Evolutionary conservation across 2,797 vertebrate genomes (phyloP).

Genomic region (Mastacembelus armatus): DNA sequence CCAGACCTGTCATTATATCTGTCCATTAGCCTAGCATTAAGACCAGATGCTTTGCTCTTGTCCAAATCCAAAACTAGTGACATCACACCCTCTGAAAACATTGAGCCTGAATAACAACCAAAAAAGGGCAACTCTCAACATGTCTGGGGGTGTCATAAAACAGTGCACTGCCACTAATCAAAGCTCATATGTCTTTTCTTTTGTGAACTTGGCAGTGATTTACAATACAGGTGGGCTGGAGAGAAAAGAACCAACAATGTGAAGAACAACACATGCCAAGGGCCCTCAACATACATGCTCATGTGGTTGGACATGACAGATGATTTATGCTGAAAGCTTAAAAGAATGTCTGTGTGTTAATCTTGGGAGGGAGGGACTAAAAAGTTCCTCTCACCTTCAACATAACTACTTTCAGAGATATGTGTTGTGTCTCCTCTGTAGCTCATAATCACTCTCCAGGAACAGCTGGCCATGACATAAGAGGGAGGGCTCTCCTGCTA

Average conservation of each 20-base stretch:
- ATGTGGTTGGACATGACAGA: slow-evolving; percentile 30
- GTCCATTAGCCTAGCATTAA: slow-evolving; percentile 52
- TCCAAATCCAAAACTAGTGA: slow-evolving; percentile 63
- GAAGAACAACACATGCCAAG: slow-evolving; percentile 26
- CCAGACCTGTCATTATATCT: slow-evolving; percentile 62
- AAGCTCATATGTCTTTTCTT: slow-evolving; percentile 49
- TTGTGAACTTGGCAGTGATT: slow-evolving; percentile 51
- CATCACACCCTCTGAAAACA: slow-evolving; percentile 62
- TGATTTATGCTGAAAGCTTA: slow-evolving; percentile 54
- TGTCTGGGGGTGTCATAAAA: slow-evolving; percentile 59
- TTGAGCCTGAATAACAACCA: slow-evolving; percentile 53
- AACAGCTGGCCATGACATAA: slow-evolving; percentile 74
- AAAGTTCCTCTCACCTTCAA: slow-evolving; percentile 41
- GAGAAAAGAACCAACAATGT: slow-evolving; percentile 24
- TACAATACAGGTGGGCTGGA: slow-evolving; percentile 57
- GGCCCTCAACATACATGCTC: slow-evolving; percentile 18
- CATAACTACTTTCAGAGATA: slow-evolving; percentile 34
- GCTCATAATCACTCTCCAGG: slow-evolving; percentile 43
- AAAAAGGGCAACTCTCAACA: slow-evolving; percentile 65
- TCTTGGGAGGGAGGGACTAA: slow-evolving; percentile 17
- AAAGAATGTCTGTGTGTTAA: slow-evolving; percentile 13
- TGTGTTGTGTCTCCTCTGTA: slow-evolving; percentile 38
- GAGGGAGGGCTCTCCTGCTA: slow-evolving; percentile 47
- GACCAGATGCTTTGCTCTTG: slow-evolving; percentile 61
- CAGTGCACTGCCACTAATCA: slow-evolving; percentile 48